Evolutionary conservation across 2,113 vertebrate species (phyloP).

Genomic region (Pavo muticus): DNA sequence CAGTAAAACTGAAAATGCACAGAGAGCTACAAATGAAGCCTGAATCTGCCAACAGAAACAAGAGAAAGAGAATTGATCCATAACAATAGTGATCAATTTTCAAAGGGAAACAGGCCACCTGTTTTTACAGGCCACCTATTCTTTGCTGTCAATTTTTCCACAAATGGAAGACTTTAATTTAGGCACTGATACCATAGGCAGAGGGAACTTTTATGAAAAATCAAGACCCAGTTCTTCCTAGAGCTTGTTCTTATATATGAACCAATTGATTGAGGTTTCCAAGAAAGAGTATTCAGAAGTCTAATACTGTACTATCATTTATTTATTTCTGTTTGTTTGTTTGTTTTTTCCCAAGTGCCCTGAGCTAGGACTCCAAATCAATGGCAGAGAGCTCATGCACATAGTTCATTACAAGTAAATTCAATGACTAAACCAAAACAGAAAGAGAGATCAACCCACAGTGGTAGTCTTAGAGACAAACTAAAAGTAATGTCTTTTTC

Average conservation of each 20-base stretch:
- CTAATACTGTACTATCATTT: not conserved
- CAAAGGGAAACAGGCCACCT: not conserved
- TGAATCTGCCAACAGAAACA: not conserved
- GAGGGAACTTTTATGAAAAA: not conserved
- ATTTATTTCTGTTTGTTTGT: not conserved
- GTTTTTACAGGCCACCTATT: not conserved
- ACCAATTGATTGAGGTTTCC: not conserved
- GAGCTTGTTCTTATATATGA: not conserved
- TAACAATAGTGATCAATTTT: not conserved
- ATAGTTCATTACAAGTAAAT: not conserved
- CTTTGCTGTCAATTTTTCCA: not conserved
- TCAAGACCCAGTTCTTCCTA: not conserved
- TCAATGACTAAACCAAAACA: slow-evolving; percentile 19
- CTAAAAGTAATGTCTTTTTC: not conserved
- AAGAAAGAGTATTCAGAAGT: not conserved
- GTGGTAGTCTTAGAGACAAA: not conserved
- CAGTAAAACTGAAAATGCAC: not conserved
- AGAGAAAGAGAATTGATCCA: not conserved
- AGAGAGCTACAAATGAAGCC: not conserved
- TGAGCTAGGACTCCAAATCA: not conserved
- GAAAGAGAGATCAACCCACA: not conserved
- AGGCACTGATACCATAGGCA: not conserved
- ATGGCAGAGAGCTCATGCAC: not conserved
- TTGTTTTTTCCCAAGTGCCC: not conserved
- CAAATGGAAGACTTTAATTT: not conserved